phyloP scores from a whole-genome alignment of 1,140 invertebrate genomes.

The Leptopilina boulardi region DNA sequence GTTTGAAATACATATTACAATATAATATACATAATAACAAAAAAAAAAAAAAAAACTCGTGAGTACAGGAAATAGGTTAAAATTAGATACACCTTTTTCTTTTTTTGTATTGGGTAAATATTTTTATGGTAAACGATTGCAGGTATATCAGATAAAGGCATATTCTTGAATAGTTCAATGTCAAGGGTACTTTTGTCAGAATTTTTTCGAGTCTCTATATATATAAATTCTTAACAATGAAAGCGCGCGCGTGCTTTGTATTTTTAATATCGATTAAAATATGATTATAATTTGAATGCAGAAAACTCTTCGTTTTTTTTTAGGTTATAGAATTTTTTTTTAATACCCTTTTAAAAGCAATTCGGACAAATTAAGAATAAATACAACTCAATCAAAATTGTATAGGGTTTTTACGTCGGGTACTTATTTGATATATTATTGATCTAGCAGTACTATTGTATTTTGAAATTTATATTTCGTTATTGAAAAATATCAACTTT shows the following conservation, averaged over 20 bases:
- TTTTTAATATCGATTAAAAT: neutral
- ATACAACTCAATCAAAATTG: too few relatives aligned
- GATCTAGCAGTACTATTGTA: too few relatives aligned
- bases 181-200: conserved; percentile 3
- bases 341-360: too few relatives aligned
- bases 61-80: conserved; percentile 7
- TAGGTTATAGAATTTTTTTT: too few relatives aligned
- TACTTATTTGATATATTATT: too few relatives aligned
- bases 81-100: conserved; percentile 20
- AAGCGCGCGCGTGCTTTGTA: neutral
- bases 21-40: too few relatives aligned
- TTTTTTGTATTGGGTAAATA: conserved; percentile 8
- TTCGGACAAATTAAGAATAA: too few relatives aligned
- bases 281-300: too few relatives aligned
- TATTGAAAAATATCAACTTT: too few relatives aligned
- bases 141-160: neutral
- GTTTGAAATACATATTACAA: neutral
- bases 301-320: too few relatives aligned
- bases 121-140: neutral
- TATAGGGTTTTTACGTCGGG: too few relatives aligned
- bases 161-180: neutral
- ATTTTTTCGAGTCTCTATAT: neutral
- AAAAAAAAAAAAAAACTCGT: conserved; percentile 1
- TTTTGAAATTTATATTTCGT: too few relatives aligned
- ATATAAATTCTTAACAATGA: neutral